Base-by-base conservation (phyloP, 2,113 vertebrate species). In the Hemicordylus capensis region DNA sequence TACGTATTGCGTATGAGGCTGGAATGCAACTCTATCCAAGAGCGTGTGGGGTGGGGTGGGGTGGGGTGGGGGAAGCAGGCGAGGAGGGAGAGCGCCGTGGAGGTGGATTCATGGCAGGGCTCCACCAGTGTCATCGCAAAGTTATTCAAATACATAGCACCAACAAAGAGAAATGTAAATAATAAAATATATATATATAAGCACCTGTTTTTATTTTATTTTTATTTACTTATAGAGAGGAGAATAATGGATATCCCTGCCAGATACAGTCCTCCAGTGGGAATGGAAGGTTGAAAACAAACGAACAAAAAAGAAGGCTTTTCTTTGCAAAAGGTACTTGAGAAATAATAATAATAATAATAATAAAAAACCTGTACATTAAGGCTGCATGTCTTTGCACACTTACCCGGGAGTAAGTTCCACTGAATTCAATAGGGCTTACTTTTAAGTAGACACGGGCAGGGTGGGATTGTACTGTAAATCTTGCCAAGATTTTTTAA, bases 71-170 rank as follows among this genome's bases (percentile, higher is more conserved):
- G 74, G 24, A 8, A 8, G 85, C 51, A n/a, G 73, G 46, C 22
- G 19, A 66, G 81, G 87, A 95, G 59, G 72, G 46, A 67, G 87
- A 76, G 80, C 80, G 80, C 76, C 81, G 31, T 83, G 90, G 91
- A 93, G 93, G 85, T 28, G n/a, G 82, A 83, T 89, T 87, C 90
- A 76, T 72, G 86, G 94, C 92, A 91, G 91, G 95, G 93, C 6
- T 83, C 94, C 90, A 89, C 93, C 94, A 92, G 93, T 86, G 94
- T 95, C 85, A 93, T 93, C 88, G 95, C 79, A 90, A 93, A 89
- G 80, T 78, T 76, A 94, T 90, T 93, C 85, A 93, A 75, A 95
- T 88, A 97, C 93, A 94, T 98, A 99, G 98, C 98, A 99, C 98
- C 98, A 98, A 85, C 97, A 95, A 95, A 95, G 91, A 96, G 93